Base-by-base conservation (phyloP, 2,797 vertebrate genomes). In the Lutjanus campechanus region DNA sequence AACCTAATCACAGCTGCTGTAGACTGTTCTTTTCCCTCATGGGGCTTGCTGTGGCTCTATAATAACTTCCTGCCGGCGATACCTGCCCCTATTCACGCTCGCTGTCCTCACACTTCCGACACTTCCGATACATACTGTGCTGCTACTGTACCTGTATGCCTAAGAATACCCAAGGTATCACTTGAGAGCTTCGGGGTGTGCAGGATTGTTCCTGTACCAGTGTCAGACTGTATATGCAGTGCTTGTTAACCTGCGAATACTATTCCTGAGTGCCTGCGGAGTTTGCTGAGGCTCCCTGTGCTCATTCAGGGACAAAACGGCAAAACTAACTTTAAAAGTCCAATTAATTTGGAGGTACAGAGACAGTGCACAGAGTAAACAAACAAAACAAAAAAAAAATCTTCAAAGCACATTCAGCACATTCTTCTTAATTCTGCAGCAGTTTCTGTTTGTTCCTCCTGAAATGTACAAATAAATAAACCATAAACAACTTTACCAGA, bases 381-480 rank as follows among this genome's bases (percentile, higher is more conserved):
- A 36, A 36, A 36, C 25, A 25, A 25, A 2, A 55, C 19, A 54
- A 7, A 44, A 2, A 55, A 22, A 54, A 7, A 44, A n/a, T 63
- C 20, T 65, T 40, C 40, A 17, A 2, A 6, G 25, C 1, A 19
- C 44, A 17, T 16, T 36, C 29, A 36, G 29, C 29, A 36, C 2
- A 11, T 7, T 54, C 15, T 13, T 47, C 9, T 11, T 41, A 51
- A 40, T 58, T 50, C 22, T 59, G 62, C 9, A 47, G 61, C 7
- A 65, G 12, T 7, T 25, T 47, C 19, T n/a, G 11, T 19, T 53
- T 11, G 36, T 17, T 20, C 36, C 22, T 1, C 6, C 1, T 29
- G 2, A 60, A 10, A 70, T 60, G 5, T 47, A 56, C 16, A 67
- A 61, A 53, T 29, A 56, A 22, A 67, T 76, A 15, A 64, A 77